Evolutionary conservation across 2,113 vertebrate species (phyloP), one percentile per base, ranked within the genome.

Genomic region (Vidua chalybeata): DNA sequence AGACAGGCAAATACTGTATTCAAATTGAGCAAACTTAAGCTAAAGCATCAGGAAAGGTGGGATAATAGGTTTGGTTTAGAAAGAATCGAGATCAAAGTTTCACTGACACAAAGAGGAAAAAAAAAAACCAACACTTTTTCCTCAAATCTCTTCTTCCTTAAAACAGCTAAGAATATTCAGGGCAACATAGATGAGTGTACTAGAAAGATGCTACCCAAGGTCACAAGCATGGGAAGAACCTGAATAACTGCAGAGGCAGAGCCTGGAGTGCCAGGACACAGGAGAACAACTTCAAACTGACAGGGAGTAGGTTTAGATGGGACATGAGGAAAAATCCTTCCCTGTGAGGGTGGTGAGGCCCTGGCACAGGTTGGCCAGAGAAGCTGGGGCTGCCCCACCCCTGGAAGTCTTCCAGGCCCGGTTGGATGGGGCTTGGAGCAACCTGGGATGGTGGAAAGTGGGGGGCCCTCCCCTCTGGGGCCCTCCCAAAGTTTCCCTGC

Each of bases 361-460:
- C 56, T 56, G 35, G 87, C 41, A 41, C 20, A 41, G 45, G 37
- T 0, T 59, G 19, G 10, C 27, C 61, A 68, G 79, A 62, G 31
- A 6, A 55, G 55, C 55, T 76, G 62, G 35, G 55, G n/a, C 71
- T 89, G 63, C 10, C 18, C 17, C 41, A 43, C 20, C 41, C 41
- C 63, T 71, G 56, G 31, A 2, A 56, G 18, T 28, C 4, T 7
- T 7, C 64, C 4, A 51, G 72, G 22, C 18, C 10, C 2, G 56
- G 12, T 0, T 56, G 43, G 62, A 61, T 1, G 4, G 62, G 31
- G 39, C 8, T 68, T 13, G 62, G 64, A 71, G 35, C 56, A 56
- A 0, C 7, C 49, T 63, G 64, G 49, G 18, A 1, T 0, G 1
- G 43, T 13, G 35, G 56, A 15, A 77, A 6, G 6, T 63, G 48